phyloP scores from a whole-genome alignment of 1,140 invertebrate species.

The Cardiocondyla obscurior region DNA sequence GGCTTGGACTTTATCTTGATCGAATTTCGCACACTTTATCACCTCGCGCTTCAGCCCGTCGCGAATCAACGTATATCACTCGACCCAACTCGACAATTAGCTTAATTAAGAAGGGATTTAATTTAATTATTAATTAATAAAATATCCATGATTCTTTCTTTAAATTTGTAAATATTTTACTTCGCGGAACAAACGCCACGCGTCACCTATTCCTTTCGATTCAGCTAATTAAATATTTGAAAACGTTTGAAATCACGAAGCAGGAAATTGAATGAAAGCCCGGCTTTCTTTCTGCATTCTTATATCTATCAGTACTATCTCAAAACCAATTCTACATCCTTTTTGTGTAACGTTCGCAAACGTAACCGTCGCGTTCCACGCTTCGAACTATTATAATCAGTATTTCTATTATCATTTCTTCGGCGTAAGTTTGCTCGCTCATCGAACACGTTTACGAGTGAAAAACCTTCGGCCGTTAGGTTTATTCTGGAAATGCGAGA shows the following conservation, averaged over 20 bases:
- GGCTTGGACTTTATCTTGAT: constrained; percentile 8
- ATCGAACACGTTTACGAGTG: not conserved
- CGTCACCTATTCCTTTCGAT: not conserved
- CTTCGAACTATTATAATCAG: not conserved
- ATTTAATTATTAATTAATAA: not conserved
- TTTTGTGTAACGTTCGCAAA: not conserved
- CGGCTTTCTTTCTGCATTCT: not conserved
- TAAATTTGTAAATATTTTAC: not conserved
- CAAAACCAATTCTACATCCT: not conserved
- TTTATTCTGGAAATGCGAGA: not conserved
- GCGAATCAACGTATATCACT: not conserved
- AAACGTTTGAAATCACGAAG: not conserved
- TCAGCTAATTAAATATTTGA: constrained; percentile 19
- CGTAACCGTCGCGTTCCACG: not conserved
- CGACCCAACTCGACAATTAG: not conserved
- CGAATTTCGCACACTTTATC: constrained; percentile 9
- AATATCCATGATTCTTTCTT: too few relatives aligned
- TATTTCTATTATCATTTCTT: not conserved
- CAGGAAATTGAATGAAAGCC: not conserved
- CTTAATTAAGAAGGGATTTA: not conserved
- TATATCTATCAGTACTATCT: constrained; percentile 2
- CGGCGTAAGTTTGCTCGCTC: not conserved
- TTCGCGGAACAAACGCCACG: not conserved
- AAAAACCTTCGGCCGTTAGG: not conserved
- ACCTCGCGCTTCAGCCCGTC: not conserved